Base-by-base conservation (phyloP, 1,140 invertebrate genomes). In the Pseudomyrmex concolor region DNA sequence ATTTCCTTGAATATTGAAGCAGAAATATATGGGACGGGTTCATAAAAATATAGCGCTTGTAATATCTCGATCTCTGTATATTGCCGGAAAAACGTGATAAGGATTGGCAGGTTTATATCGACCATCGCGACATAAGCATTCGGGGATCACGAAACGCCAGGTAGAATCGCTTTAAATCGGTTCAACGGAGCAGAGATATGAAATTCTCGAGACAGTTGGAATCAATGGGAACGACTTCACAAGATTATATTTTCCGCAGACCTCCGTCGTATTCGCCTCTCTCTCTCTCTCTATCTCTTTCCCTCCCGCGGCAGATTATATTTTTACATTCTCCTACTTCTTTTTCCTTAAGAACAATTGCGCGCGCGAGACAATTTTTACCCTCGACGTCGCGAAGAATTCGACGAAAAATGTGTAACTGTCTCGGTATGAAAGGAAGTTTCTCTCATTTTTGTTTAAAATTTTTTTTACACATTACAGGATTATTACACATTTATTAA, bases 121-220 rank as follows among this genome's bases (percentile, higher is more conserved):
- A 77, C 74, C 63, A 55, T 77, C 50, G 63, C 50, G 74, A 67
- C 74, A 77, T 77, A 77, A 77, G 74, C 74, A 77, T 77, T 77
- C 74, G 43, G 34, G 63, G 63, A 77, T 77, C 74, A 77, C 63
- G 74, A 25, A 34, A 77, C 55, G 63, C 50, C 74, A 77, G 15
- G 17, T 77, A 68, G 63, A 77, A 55, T 77, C 74, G 74, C 17
- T 77, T 77, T 77, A 77, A 77, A 68, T 77, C 74, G 63, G 74
- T 77, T 77, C 74, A 77, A 13, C 74, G 62, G 34, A 77, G 74
- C 63, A 68, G 34, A 77, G 74, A 77, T 77, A 77, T 77, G 74
- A 77, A 77, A 77, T 77, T 77, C 51, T 77, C 74, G 74, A 77
- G 74, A 77, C 74, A 77, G 74, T 77, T 68, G 51, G 74, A 77